Conservation (phyloP, 2,113 vertebrate genomes). For the Rhea pennata region DNA sequence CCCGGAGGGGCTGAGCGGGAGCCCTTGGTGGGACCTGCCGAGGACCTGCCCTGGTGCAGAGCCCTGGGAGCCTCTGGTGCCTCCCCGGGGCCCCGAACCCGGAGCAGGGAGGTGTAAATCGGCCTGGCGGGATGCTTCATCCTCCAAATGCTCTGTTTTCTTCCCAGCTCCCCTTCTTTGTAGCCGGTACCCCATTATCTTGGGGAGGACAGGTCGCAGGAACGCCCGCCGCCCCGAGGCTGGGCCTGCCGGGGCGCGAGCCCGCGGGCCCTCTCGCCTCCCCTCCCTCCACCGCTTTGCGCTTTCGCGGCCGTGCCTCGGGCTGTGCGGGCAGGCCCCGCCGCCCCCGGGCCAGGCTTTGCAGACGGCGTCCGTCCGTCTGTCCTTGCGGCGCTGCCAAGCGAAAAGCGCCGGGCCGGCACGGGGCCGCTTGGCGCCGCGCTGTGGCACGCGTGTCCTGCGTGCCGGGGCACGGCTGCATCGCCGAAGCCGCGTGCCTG, state of each 20-base stretch:
- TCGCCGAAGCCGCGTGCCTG: no score
- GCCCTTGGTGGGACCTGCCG: no score
- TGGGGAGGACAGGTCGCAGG: slow-evolving; percentile 29
- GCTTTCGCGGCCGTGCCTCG: not conserved
- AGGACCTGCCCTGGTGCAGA: no score
- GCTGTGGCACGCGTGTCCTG: no score
- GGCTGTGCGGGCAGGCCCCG: no score
- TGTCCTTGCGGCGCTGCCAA: no score
- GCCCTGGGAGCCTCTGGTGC: no score
- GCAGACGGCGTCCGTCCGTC: not conserved
- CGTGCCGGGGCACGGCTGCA: no score
- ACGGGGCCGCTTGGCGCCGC: no score
- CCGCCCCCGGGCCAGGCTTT: no score
- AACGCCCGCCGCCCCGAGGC: not conserved
- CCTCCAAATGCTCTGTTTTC: not conserved
- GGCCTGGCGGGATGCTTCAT: not conserved
- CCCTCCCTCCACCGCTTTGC: not conserved
- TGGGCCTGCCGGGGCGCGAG: not conserved
- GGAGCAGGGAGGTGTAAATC: not conserved
- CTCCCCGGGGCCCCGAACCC: no score
- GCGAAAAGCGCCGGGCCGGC: no score
- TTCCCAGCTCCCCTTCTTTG: rapidly evolving
- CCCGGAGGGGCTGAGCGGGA: not conserved
- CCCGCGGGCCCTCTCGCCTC: not conserved
- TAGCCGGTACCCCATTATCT: not conserved